Evolutionary conservation across 2,113 vertebrate genomes (phyloP), one percentile per base, ranked within the genome.

Genomic region (Aramus guarauna): DNA sequence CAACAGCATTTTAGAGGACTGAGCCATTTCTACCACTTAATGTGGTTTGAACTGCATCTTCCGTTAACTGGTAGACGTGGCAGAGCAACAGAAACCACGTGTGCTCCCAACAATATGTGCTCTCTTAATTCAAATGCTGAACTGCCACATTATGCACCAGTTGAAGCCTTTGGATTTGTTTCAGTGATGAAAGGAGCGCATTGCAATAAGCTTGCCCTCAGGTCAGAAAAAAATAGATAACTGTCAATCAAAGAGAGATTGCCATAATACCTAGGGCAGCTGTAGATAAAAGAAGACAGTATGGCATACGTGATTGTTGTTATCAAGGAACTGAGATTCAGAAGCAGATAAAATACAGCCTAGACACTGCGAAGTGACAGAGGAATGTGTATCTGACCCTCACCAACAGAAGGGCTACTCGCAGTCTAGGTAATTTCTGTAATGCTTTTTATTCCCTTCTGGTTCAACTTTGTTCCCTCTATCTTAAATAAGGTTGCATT

Each of bases 161-260:
- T 87, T 69, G 81, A 76, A 79, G 77, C 66, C 81, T 95, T 78
- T 47, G 74, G 74, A 78, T 58, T 24, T 36, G 39, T 94, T 92
- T 91, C 69, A 95, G 76, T 36, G 81, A 76, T 50, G 52, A 90
- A 87, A 92, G 55, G 64, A 89, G 21, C 2, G 2, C 32, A 41
- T 79, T 76, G 84, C 84, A 95, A 52, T 95, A 92, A 83, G 83
- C 92, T 74, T 94, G 91, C 64, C 95, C 88, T 82, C 34, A 63
- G 89, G 91, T 95, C 91, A 96, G 74, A 55, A 72, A 79, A 86
- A 84, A 95, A 79, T 27, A 73, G 58, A 48, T 88, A 79, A 95
- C 81, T 96, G 91, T 77, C 94, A 85, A 19, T 96, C 89, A 96
- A 76, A 68, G 69, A 63, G 32, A 12, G 19, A 71, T 66, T 85